Conservation (phyloP, 35 echinoderm and acorn worm species). For the Nesometra sesokonis region DNA sequence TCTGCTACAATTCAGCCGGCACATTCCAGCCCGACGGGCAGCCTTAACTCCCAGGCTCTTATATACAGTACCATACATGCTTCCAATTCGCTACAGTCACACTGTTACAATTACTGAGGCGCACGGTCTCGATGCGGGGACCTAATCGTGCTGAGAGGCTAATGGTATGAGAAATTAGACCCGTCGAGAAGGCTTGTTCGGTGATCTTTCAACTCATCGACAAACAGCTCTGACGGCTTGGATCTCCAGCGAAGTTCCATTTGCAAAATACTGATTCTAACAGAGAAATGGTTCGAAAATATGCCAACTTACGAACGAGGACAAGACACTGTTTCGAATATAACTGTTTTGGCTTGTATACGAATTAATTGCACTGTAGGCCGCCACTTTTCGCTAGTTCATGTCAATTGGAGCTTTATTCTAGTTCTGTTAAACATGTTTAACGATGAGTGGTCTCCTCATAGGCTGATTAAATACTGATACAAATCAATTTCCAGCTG, state of each 20-base stretch:
- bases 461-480: neutral
- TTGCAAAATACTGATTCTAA: neutral
- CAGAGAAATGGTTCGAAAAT: neutral
- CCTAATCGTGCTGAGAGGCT: neutral
- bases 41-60: neutral
- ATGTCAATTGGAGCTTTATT: neutral
- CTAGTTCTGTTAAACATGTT: neutral
- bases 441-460: neutral
- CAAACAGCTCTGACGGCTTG: neutral
- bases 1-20: neutral
- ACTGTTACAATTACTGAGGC: neutral
- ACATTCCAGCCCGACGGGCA: neutral
- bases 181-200: neutral
- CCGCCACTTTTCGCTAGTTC: neutral
- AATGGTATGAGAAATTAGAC: neutral
- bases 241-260: neutral
- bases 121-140: neutral
- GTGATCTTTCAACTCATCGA: neutral
- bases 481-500: neutral
- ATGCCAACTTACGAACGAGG: neutral
- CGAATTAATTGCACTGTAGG: neutral
- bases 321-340: neutral
- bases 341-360: neutral
- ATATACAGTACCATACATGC: neutral
- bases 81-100: neutral